A percentile compares a stretch with the other conserved stretches of the same genome.
Evolutionary conservation across 1,140 invertebrate genomes (phyloP).

Genomic region (Triops cancriformis): DNA sequence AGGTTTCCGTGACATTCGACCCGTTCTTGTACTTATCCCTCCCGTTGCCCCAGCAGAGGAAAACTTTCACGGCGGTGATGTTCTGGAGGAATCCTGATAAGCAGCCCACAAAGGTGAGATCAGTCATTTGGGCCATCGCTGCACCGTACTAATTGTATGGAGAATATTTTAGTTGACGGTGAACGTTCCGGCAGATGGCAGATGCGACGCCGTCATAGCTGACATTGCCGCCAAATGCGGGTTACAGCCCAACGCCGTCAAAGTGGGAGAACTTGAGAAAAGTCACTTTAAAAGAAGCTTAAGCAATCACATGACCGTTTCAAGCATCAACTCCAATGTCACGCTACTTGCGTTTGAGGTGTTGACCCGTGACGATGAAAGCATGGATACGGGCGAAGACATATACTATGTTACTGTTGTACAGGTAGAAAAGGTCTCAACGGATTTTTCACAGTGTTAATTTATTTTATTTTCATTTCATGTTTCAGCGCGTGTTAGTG

Average conservation of each 20-base stretch:
- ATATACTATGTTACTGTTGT: slow-evolving; percentile 40
- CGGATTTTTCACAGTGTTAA: slow-evolving; percentile 8
- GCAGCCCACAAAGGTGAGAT: slow-evolving; percentile 38
- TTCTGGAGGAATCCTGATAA: slow-evolving; percentile 39
- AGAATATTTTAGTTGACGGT: slow-evolving; percentile 29
- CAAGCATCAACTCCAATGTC: slow-evolving; percentile 4
- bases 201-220: not conserved
- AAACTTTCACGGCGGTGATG: slow-evolving; percentile 36
- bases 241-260: not conserved
- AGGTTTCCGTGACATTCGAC: slow-evolving; percentile 47
- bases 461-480: slow-evolving; percentile 17
- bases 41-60: slow-evolving; percentile 39
- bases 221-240: not conserved
- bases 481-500: slow-evolving; percentile 34
- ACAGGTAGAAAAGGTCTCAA: slow-evolving; percentile 32
- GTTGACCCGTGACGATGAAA: slow-evolving; percentile 32
- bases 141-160: not conserved
- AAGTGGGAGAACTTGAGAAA: not conserved
- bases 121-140: not conserved
- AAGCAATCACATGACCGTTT: not conserved
- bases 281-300: not conserved
- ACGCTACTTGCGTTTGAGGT: slow-evolving; percentile 36
- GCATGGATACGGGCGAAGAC: slow-evolving; percentile 36
- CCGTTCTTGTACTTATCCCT: slow-evolving; percentile 44
- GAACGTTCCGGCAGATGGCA: slow-evolving; percentile 36